Base-by-base conservation (phyloP, 2,888 invertebrate species). In the Yponomeuta cagnagella region DNA sequence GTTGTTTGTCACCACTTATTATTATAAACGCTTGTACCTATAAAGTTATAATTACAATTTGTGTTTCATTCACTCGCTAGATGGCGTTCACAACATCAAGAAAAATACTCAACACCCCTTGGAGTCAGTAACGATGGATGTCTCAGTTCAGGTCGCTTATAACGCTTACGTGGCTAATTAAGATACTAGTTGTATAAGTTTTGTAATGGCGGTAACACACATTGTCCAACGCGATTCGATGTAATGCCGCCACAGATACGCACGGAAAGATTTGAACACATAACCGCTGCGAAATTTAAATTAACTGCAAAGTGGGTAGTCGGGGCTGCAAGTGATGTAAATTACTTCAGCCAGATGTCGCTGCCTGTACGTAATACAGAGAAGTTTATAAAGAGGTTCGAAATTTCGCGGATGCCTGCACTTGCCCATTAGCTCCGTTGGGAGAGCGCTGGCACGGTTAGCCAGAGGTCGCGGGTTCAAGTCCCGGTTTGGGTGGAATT, bases 141-240 rank as follows among this genome's bases (percentile, higher is more conserved):
- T 81, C 52, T 70, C 73, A 72, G 78, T 82, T 81, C 80, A 75
- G 78, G 85, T 85, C 81, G 90, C 90, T 90, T 89, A 82, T 76
- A 77, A 81, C 83, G 90, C 90, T 90, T 90, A 82, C 78, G 85
- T 89, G 89, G 89, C 88, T 88, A 84, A 77, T 79, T 86, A 87
- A 88, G 79, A 73, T 87, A 88, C 83, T 73, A 76, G 70, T 65
- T 69, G 48, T 74, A 76, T 90, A 90, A 88, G 89, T 84, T 86
- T 81, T 88, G 84, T 80, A 77, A 81, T 83, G 30, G 33, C 31
- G 31, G 65, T 23, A 23, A 31, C 52, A 58, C 52, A 58, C 52
- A 5, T 58, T 15, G 52, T 4, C 15, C 12, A 12, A 58, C 52
- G 52, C 15, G 52, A 58, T 15, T 58, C 52, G 52, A 58, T 58